phyloP scores from a whole-genome alignment of 2,888 invertebrate genomes.

The Chymomyza amoena region DNA sequence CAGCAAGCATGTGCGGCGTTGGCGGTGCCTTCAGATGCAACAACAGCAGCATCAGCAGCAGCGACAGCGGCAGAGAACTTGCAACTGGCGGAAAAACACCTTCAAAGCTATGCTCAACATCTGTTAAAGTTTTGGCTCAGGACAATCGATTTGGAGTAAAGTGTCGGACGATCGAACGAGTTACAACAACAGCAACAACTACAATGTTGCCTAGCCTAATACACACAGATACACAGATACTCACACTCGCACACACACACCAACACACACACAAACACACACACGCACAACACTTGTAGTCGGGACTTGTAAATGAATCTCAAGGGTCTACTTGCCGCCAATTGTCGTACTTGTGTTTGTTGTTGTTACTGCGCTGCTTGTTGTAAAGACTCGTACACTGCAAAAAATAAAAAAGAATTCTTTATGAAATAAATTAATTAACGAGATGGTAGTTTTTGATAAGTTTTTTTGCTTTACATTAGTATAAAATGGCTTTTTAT shows the following conservation, averaged over 20 bases:
- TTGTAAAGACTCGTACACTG: neutral
- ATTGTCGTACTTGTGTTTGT: slow-evolving; percentile 19
- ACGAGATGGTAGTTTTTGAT: neutral
- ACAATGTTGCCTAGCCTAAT: slow-evolving; percentile 2
- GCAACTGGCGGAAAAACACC: slow-evolving; percentile 66
- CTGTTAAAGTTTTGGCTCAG: slow-evolving; percentile 50
- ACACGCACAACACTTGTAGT: slow-evolving; percentile 36
- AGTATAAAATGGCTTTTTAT: too few relatives aligned
- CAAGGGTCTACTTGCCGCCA: slow-evolving; percentile 42
- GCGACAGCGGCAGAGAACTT: slow-evolving; percentile 24
- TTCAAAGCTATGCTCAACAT: slow-evolving; percentile 66
- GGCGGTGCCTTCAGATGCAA: slow-evolving; percentile 68
- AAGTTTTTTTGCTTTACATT: too few relatives aligned
- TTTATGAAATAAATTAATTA: neutral
- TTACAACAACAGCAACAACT: slow-evolving; percentile 10
- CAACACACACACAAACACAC: slow-evolving; percentile 14
- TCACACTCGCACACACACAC: slow-evolving; percentile 5
- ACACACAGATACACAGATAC: slow-evolving; percentile 36
- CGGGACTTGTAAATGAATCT: slow-evolving; percentile 67
- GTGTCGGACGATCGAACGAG: slow-evolving; percentile 38
- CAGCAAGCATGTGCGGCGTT: slow-evolving; percentile 55
- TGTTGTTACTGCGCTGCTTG: neutral
- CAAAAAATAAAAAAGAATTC: neutral
- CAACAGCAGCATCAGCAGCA: slow-evolving; percentile 41
- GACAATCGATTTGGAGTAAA: slow-evolving; percentile 66